phyloP scores from a whole-genome alignment of 2,888 invertebrate genomes.

The Neocrepidodera transversa region DNA sequence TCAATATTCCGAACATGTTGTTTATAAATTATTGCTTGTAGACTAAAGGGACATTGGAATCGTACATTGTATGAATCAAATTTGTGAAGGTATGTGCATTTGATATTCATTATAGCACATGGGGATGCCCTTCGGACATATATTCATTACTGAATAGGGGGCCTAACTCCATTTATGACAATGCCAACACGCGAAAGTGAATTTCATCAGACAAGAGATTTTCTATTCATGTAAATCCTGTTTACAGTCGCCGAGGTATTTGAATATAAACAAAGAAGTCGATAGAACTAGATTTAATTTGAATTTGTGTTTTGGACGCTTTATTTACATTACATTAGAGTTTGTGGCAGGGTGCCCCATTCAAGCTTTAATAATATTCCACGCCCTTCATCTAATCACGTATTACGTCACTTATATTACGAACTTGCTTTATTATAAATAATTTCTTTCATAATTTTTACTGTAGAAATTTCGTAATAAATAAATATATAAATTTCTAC shows the following conservation, averaged over 20 bases:
- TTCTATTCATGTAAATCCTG: slow-evolving; percentile 19
- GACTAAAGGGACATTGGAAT: slow-evolving; percentile 31
- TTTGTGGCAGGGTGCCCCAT: slow-evolving; percentile 12
- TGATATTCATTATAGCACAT: slow-evolving; percentile 33
- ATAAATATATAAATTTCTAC: too few relatives aligned
- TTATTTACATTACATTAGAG: slow-evolving; percentile 26
- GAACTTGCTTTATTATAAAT: too few relatives aligned
- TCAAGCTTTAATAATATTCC: slow-evolving; percentile 15
- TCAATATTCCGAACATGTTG: slow-evolving; percentile 35
- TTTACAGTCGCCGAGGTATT: slow-evolving; percentile 23
- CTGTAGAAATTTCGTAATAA: too few relatives aligned
- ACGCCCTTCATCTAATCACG: not conserved
- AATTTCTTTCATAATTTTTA: too few relatives aligned
- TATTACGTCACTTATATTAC: not conserved
- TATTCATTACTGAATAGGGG: slow-evolving; percentile 33
- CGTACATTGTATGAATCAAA: slow-evolving; percentile 37
- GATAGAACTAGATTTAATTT: slow-evolving; percentile 26
- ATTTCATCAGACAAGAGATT: slow-evolving; percentile 22
- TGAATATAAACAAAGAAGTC: slow-evolving; percentile 25
- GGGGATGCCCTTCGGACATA: slow-evolving; percentile 30
- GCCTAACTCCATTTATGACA: slow-evolving; percentile 33
- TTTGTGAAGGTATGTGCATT: slow-evolving; percentile 39
- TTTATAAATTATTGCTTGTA: slow-evolving; percentile 34
- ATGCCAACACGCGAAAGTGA: slow-evolving; percentile 26
- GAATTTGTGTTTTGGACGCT: slow-evolving; percentile 22